These are phyloP conservation scores for Hippasteria phrygiana DNA, from an alignment of 53 echinoderm and acorn worm species.

Conservation along the genomic window DNA sequence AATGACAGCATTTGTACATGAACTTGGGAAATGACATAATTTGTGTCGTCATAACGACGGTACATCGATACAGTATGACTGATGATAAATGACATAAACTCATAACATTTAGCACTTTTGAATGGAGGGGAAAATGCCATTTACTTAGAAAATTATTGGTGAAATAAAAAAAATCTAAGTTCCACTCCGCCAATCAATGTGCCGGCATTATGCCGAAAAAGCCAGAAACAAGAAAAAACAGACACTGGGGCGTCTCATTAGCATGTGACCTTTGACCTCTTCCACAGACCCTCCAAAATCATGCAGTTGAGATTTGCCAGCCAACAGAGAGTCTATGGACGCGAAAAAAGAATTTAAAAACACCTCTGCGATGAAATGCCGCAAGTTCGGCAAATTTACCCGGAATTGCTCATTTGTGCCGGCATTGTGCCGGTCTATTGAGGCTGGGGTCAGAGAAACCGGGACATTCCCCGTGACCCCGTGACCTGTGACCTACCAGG, in stretches of 20 bases:
- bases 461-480: slow-evolving; percentile 19
- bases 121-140: neutral
- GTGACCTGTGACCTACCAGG: slow-evolving; percentile 16
- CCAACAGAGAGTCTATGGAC: too few species aligned
- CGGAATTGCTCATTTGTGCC: slow-evolving; percentile 36
- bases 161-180: neutral
- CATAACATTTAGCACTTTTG: neutral
- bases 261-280: slow-evolving; percentile 29
- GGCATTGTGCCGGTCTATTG: slow-evolving; percentile 37
- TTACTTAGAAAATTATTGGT: neutral
- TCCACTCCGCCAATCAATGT: neutral
- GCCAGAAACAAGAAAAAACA: neutral
- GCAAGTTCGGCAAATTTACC: neutral
- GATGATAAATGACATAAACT: neutral
- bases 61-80: neutral
- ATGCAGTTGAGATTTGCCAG: neutral
- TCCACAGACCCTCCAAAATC: neutral
- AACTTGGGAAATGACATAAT: slow-evolving; percentile 11
- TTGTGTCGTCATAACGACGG: slow-evolving; percentile 7
- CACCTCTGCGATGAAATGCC: neutral
- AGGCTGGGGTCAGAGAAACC: neutral
- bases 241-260: slow-evolving; percentile 19
- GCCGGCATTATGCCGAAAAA: slow-evolving; percentile 25
- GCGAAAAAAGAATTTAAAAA: neutral
- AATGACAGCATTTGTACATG: neutral